phyloP scores from a whole-genome alignment of 2,797 vertebrate genomes.

The Dendrocincla fuliginosa region DNA sequence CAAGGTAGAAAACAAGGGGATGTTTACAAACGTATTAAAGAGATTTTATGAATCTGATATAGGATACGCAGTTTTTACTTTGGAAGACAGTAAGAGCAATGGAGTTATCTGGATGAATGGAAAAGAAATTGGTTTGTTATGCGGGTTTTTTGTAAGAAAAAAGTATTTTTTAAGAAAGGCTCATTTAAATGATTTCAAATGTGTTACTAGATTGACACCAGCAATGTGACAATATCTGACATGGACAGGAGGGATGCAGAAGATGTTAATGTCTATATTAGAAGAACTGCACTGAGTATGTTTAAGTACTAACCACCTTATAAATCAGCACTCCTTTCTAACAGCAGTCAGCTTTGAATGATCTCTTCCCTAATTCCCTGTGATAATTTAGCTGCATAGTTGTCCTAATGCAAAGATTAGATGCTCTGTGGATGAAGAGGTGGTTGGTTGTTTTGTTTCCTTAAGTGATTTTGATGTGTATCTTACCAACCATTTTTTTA shows the following conservation, averaged over 20 bases:
- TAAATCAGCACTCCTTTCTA: background rate
- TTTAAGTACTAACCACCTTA: background rate
- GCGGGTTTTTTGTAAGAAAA: background rate
- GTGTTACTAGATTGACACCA: background rate
- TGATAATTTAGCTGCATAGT: background rate
- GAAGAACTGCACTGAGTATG: background rate
- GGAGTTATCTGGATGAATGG: background rate
- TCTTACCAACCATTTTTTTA: background rate
- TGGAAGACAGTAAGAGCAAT: background rate
- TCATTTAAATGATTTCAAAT: background rate
- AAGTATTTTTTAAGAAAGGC: background rate
- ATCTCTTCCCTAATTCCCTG: background rate
- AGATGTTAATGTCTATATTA: background rate
- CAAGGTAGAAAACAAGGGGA: background rate
- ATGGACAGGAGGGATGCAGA: background rate
- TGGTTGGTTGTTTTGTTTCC: background rate
- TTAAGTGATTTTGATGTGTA: background rate
- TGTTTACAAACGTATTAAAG: background rate
- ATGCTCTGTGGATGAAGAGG: background rate
- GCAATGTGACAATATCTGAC: background rate
- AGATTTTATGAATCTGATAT: background rate
- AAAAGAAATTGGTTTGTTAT: background rate
- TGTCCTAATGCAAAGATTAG: background rate
- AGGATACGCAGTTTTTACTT: background rate
- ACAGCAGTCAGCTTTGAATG: background rate